Evolutionary conservation across 2,888 invertebrate genomes (phyloP), one percentile per base, ranked within the genome.

Genomic region (Oxytorus armatus): DNA sequence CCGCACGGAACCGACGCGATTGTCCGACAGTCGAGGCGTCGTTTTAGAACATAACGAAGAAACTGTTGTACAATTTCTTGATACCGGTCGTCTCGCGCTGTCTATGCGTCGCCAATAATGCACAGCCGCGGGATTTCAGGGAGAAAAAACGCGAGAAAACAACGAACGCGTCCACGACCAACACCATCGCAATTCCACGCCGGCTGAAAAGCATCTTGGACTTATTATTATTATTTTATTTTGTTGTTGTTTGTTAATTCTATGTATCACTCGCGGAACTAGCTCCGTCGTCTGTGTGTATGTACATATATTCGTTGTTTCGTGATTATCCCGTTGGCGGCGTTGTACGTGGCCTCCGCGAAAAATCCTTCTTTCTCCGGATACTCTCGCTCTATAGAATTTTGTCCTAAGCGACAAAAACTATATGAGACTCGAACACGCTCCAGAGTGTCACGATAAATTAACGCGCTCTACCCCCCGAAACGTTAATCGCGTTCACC

Each of bases 61-160:
- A 96, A 81, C 96, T 96, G 93, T 96, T 96, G 93, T 96, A 96
- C 91, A 96, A 93, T 92, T 96, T 96, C 93, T 96, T 96, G 90
- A 96, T 96, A 81, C 96, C 96, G 61, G 96, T 96, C 25, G 96
- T 96, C 92, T 96, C 96, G 90, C 96, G 93, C 92, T 96, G 96
- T 89, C 96, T 95, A 91, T 96, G 96, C 91, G 96, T 96, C 92
- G 96, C 96, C 79, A 96, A 94, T 88, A 96, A 94, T 90, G 95
- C 95, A 92, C 92, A 92, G 82, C 92, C 92, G 82, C 92, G 90
- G 80, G 92, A 92, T 84, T 86, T 91, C 21, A 91, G 85, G 49
- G 91, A 89, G 81, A 92, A 87, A 86, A 90, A 91, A 88, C 92
- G 92, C 79, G 91, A 88, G 86, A 92, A 91, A 83, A 92, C 92